Conservation (phyloP, 2,888 invertebrate species). For the Anthophora plumipes region DNA sequence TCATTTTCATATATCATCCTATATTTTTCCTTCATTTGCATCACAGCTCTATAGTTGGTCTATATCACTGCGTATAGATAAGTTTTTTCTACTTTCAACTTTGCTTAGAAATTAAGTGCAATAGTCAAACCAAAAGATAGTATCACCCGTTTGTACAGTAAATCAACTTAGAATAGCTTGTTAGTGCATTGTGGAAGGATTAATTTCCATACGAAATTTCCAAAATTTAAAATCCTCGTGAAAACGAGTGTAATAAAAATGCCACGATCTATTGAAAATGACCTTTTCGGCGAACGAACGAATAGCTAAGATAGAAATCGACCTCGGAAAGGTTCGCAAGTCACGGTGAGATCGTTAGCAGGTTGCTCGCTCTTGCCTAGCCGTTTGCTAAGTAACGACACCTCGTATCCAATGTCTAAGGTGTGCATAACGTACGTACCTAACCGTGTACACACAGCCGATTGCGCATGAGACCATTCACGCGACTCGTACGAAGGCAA, state of each 20-base stretch:
- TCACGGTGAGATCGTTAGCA: conserved; percentile 48
- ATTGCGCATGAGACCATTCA: conserved; percentile 50
- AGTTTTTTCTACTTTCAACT: no score
- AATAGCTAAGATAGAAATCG: conserved; percentile 21
- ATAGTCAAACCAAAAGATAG: no score
- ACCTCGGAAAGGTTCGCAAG: conserved; percentile 31
- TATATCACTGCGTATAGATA: no score
- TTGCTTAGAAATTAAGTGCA: no score
- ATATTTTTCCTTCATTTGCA: no score
- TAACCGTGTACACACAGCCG: conserved; percentile 29
- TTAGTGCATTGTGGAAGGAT: no score
- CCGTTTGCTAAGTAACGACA: conserved; percentile 51
- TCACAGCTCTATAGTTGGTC: no score
- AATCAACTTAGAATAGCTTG: no score
- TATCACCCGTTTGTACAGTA: no score
- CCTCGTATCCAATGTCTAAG: conserved; percentile 47
- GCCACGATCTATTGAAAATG: conserved; percentile 1
- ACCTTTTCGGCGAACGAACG: neutral
- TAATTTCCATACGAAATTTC: no score
- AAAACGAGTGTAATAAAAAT: neutral
- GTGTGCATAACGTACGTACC: conserved; percentile 16
- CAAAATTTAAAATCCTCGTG: no score
- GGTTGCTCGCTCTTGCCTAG: conserved; percentile 32
- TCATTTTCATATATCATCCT: no score
- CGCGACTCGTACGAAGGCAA: conserved; percentile 46